Conservation (phyloP, 2,888 invertebrate genomes). For the Pseudoips prasinana region DNA sequence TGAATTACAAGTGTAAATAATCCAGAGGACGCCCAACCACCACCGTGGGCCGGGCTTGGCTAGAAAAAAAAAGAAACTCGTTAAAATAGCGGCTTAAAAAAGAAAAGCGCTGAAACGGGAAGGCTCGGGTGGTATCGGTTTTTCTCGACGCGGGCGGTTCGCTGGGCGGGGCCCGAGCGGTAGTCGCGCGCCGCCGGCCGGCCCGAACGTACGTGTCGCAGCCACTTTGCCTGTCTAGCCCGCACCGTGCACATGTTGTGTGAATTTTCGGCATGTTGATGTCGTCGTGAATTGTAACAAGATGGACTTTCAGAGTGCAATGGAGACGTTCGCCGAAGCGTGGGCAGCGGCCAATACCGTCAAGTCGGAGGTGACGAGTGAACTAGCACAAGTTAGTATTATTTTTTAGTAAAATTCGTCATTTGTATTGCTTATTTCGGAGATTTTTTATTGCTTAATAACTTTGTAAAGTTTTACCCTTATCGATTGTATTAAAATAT, state of each 20-base stretch:
- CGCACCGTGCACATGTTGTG: conserved; percentile 63
- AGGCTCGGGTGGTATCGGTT: conserved; percentile 79
- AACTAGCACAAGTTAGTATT: conserved; percentile 86
- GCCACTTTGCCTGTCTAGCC: conserved; percentile 34
- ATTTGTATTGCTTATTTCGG: background rate
- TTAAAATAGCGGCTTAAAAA: conserved; percentile 81
- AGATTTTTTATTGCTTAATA: background rate
- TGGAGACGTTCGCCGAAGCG: conserved; percentile 98
- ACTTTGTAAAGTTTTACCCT: too few species aligned
- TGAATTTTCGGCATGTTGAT: conserved; percentile 76
- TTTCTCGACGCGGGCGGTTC: conserved; percentile 76
- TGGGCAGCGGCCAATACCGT: conserved; percentile 94
- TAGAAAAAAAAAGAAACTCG: conserved; percentile 70
- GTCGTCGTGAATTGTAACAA: conserved; percentile 72
- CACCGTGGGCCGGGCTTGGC: conserved; percentile 76
- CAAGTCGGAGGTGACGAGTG: conserved; percentile 82
- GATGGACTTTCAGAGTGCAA: conserved; percentile 99
- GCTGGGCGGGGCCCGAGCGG: conserved; percentile 71
- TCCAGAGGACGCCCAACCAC: conserved; percentile 76
- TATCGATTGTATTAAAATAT: too few species aligned
- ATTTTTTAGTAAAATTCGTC: conserved; percentile 9
- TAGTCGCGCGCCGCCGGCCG: conserved; percentile 85
- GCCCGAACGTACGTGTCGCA: conserved; percentile 72
- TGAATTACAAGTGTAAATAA: conserved; percentile 82
- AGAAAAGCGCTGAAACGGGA: conserved; percentile 82